phyloP scores from a whole-genome alignment of 2,888 invertebrate species.

The Linnaemya tessellans region DNA sequence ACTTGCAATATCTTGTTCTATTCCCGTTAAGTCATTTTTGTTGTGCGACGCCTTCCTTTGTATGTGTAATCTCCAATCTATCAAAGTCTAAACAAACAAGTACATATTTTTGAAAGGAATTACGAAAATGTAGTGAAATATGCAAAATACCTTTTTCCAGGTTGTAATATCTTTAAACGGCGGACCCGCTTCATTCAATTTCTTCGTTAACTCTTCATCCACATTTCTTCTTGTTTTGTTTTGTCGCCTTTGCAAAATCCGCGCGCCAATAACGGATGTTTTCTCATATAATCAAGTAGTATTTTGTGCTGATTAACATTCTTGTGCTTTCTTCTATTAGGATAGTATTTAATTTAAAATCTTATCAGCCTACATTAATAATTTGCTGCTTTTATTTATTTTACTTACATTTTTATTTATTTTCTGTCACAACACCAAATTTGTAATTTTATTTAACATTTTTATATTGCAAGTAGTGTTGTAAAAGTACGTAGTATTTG shows the following conservation, averaged over 20 bases:
- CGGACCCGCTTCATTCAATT: constrained; percentile 7
- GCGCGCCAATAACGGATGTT: background rate
- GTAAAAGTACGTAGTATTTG: no score
- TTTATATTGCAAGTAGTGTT: no score
- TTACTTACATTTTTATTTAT: background rate
- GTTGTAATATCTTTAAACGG: background rate
- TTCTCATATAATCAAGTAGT: background rate
- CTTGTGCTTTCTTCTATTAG: background rate
- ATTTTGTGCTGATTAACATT: background rate
- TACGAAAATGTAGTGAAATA: background rate
- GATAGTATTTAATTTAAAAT: background rate
- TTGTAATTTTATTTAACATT: background rate
- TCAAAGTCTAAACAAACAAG: background rate
- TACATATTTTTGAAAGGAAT: background rate
- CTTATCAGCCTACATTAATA: background rate
- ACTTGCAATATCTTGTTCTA: background rate
- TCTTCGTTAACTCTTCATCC: background rate
- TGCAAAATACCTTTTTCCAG: constrained; percentile 16
- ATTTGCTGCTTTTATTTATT: background rate
- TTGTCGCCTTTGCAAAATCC: constrained; percentile 6
- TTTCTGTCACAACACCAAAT: no score
- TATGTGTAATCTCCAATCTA: background rate
- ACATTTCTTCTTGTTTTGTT: background rate
- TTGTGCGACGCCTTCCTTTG: background rate
- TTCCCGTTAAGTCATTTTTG: background rate